A percentile compares a stretch with the other conserved stretches of the same genome.
Conservation (phyloP, 35 echinoderm and acorn worm species). For the Ophioderma brevispina region DNA sequence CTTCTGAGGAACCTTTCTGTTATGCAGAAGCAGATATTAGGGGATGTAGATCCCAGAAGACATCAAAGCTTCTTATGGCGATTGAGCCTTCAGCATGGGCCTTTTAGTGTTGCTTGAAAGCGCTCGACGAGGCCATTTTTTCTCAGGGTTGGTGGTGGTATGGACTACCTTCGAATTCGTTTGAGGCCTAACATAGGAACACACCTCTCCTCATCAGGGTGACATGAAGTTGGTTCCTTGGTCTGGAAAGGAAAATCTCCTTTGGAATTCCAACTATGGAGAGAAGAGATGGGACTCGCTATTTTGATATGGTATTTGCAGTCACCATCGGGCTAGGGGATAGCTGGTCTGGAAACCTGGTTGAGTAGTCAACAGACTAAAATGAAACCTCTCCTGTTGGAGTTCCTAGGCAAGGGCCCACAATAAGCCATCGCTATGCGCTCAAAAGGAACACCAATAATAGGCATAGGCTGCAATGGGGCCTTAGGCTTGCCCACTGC, state of each 20-base stretch:
- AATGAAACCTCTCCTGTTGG: conserved; percentile 42
- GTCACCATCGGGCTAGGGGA: conserved; percentile 39
- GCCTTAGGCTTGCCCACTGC: conserved; percentile 36
- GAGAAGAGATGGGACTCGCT: conserved; percentile 21
- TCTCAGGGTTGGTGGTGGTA: conserved; percentile 72
- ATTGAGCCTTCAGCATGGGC: neutral
- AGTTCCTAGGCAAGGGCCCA: conserved; percentile 56
- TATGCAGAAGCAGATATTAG: conserved; percentile 68
- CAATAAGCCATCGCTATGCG: conserved; percentile 63
- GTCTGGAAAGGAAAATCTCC: conserved; percentile 49
- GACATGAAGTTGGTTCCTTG: conserved; percentile 80
- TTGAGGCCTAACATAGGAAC: neutral
- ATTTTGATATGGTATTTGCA: conserved; percentile 16
- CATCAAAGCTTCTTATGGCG: neutral
- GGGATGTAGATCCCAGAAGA: conserved; percentile 68
- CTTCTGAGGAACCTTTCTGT: conserved; percentile 43
- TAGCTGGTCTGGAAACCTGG: conserved; percentile 58
- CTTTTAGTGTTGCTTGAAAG: conserved; percentile 31
- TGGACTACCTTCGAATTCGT: conserved; percentile 35
- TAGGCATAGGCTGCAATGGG: conserved; percentile 47
- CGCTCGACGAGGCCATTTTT: conserved; percentile 17
- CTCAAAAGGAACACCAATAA: conserved; percentile 61
- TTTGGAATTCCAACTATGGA: conserved; percentile 54
- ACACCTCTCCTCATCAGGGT: conserved; percentile 28
- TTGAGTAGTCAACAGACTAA: conserved; percentile 30